Percentiles rank a stretch among this genome's conserved stretches.
Evolutionary conservation across 2,888 invertebrate species (phyloP).

Genomic region (Nesidiocoris tenuis): DNA sequence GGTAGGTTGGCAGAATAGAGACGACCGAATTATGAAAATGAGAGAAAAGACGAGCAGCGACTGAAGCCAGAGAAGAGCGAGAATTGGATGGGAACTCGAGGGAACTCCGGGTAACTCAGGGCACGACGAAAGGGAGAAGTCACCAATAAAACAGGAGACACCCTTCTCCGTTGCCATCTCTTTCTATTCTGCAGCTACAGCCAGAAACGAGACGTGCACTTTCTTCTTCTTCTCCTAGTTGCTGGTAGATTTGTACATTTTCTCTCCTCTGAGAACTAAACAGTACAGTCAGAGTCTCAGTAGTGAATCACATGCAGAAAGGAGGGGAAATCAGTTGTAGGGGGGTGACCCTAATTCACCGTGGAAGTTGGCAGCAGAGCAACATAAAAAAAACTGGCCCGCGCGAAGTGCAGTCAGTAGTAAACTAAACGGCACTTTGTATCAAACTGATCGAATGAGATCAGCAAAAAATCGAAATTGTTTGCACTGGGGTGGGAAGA

Average conservation of each 20-base stretch:
- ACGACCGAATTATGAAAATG: constrained; percentile 50
- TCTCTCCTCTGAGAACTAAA: constrained; percentile 15
- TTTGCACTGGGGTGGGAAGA: too few species aligned
- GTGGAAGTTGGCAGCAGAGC: constrained; percentile 17
- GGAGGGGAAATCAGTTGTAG: constrained; percentile 30
- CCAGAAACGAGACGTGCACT: constrained; percentile 25
- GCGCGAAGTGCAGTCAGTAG: too few species aligned
- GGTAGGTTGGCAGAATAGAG: constrained; percentile 47
- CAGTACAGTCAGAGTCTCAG: constrained; percentile 12
- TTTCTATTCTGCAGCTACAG: constrained; percentile 2
- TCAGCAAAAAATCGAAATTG: too few species aligned
- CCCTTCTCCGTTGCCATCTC: constrained; percentile 16
- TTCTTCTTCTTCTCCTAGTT: neutral
- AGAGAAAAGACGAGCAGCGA: constrained; percentile 41
- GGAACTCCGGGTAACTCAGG: neutral
- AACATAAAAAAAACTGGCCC: neutral
- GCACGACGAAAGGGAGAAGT: constrained; percentile 13
- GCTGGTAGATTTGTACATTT: neutral
- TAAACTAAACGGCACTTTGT: too few species aligned
- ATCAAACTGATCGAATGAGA: too few species aligned
- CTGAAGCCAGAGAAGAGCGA: constrained; percentile 31
- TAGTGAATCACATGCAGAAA: constrained; percentile 34
- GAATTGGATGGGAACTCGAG: neutral
- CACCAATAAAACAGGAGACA: constrained; percentile 42
- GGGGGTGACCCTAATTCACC: constrained; percentile 44